phyloP scores from a whole-genome alignment of 2,113 vertebrate species.

The Nansenia antarctica region DNA sequence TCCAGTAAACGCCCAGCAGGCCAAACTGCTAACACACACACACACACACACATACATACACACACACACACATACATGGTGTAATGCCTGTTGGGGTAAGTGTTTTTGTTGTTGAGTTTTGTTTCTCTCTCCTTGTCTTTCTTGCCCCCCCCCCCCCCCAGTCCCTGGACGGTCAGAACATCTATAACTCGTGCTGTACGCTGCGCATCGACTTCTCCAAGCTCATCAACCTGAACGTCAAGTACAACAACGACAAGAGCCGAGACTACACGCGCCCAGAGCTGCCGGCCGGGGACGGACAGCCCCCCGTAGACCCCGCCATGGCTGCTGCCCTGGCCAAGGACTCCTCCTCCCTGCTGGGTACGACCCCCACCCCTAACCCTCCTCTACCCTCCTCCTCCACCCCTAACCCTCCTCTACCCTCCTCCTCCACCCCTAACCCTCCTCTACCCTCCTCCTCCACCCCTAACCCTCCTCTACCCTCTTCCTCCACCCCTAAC shows the following conservation, averaged over 20 bases:
- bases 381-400: no score
- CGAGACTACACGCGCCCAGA: conserved; percentile 97
- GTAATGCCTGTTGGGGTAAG: no score
- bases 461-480: not conserved
- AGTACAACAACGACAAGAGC: conserved; percentile 99
- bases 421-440: not conserved
- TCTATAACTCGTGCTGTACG: conserved; percentile 98
- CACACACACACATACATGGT: no score
- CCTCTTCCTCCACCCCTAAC: no score
- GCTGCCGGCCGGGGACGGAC: conserved; percentile 93
- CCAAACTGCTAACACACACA: no score
- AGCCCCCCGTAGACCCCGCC: conserved; percentile 84
- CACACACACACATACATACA: not conserved
- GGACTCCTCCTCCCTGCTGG: conserved; percentile 91
- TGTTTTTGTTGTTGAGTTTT: not conserved
- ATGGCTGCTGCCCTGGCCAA: conserved; percentile 87
- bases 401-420: conserved; percentile 2
- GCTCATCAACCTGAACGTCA: conserved; percentile 97
- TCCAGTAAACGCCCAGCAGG: no score
- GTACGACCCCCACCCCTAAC: conserved; percentile 67
- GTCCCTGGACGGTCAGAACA: conserved; percentile 98
- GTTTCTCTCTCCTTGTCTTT: not conserved
- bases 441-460: conserved; percentile 14
- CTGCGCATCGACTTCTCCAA: conserved; percentile 99
- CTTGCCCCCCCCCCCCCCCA: conserved; percentile 55